Conservation (phyloP, 1,140 invertebrate genomes). For the Macrobrachium nipponense region DNA sequence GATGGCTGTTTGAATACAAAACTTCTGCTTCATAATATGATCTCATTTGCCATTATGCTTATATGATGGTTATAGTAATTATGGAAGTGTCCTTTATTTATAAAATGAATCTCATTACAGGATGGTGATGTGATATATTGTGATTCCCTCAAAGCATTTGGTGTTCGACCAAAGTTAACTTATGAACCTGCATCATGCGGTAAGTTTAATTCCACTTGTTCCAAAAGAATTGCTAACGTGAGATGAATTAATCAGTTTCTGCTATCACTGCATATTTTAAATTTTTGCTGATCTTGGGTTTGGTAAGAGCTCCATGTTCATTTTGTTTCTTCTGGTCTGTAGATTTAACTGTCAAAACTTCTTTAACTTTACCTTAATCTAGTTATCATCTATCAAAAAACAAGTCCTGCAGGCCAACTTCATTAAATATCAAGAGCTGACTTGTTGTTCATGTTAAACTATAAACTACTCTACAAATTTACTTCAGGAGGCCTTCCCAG, state of each 20-base stretch:
- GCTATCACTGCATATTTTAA: too few relatives aligned
- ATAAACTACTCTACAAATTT: not conserved
- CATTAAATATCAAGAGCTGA: too few relatives aligned
- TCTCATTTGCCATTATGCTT: too few relatives aligned
- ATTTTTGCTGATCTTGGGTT: too few relatives aligned
- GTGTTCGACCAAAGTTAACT: constrained; percentile 26
- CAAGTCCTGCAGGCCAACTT: not conserved
- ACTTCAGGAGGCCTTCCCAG: constrained; percentile 23
- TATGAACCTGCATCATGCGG: constrained; percentile 33
- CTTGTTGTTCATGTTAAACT: too few relatives aligned
- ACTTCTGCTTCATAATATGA: too few relatives aligned
- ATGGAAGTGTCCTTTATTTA: too few relatives aligned
- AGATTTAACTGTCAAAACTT: not conserved
- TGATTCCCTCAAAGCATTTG: constrained; percentile 30
- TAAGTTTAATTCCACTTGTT: not conserved
- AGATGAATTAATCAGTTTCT: too few relatives aligned
- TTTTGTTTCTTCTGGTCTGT: not conserved
- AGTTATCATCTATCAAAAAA: not conserved
- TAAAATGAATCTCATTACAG: constrained; percentile 10
- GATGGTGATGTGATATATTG: constrained; percentile 38
- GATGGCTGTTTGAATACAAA: too few relatives aligned
- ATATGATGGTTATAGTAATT: too few relatives aligned
- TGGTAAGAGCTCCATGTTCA: not conserved
- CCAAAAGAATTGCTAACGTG: not conserved
- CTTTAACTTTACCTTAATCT: not conserved